These are phyloP conservation scores for Trachemys scripta DNA, from an alignment of 2,113 vertebrate species.

Conservation along the genomic window DNA sequence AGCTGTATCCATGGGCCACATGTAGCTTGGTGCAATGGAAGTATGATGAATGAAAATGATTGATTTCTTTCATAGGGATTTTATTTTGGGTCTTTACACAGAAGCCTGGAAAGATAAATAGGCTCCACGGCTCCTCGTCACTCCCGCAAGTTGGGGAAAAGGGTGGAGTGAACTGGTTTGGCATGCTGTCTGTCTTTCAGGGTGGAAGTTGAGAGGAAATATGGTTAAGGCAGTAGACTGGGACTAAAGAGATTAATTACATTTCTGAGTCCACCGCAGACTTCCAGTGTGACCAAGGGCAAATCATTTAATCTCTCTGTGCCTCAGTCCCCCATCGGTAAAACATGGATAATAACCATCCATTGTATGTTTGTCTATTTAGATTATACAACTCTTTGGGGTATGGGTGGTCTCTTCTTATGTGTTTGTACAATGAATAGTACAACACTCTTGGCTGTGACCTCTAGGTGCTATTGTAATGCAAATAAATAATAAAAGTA, in stretches of 20 bases:
- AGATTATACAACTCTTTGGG: not conserved
- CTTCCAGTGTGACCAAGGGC: not conserved
- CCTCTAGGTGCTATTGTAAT: not conserved
- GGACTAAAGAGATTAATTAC: not conserved
- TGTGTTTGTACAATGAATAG: not conserved
- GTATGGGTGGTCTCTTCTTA: not conserved
- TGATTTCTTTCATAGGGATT: not conserved
- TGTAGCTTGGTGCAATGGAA: not conserved
- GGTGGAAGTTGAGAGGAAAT: not conserved
- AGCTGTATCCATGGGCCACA: not conserved
- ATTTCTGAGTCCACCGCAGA: not conserved
- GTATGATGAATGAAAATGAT: not conserved
- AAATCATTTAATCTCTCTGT: not conserved
- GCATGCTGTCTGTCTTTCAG: not conserved
- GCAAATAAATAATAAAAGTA: not conserved
- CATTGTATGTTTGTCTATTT: not conserved
- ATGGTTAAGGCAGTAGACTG: not conserved
- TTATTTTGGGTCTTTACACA: slow-evolving; percentile 27
- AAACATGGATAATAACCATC: not conserved
- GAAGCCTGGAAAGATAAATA: not conserved
- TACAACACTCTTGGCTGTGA: not conserved
- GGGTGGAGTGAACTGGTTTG: not conserved
- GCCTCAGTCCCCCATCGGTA: not conserved
- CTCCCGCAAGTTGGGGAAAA: not conserved
- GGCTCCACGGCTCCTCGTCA: not conserved